Percentiles rank a stretch among this genome's conserved stretches.
These are phyloP conservation scores for Camponotus fellah DNA, from an alignment of 2,888 invertebrate species.

Conservation along the genomic window DNA sequence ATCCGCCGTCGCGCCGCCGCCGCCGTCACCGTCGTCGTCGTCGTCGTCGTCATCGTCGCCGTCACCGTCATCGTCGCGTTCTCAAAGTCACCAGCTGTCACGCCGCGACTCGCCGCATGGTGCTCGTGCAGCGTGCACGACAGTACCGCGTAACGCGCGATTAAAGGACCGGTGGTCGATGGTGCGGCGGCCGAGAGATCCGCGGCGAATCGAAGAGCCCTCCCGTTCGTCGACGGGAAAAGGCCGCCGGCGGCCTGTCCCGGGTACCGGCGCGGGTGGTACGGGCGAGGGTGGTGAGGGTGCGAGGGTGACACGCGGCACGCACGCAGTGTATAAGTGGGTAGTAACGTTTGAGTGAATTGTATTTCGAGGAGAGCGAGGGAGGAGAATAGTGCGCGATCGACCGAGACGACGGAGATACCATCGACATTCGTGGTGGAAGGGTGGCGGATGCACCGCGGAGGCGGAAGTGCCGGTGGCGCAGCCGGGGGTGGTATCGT, in stretches of 20 bases:
- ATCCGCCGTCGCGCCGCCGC: conserved; percentile 53
- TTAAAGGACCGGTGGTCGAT: conserved; percentile 50
- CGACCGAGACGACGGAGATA: conserved; percentile 47
- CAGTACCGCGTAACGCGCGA: conserved; percentile 47
- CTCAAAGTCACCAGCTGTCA: conserved; percentile 67
- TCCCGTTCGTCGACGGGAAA: conserved; percentile 56
- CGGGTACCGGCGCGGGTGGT: conserved; percentile 38
- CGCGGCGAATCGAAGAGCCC: conserved; percentile 34
- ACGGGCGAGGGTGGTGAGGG: conserved; percentile 38
- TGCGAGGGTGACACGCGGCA: conserved; percentile 39
- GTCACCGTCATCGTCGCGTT: conserved; percentile 34
- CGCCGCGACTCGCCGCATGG: conserved; percentile 62
- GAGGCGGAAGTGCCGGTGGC: conserved; percentile 79
- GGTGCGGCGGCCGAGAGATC: conserved; percentile 37
- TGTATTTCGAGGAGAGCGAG: background rate
- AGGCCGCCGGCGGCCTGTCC: conserved; percentile 55
- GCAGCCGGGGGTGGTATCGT: conserved; percentile 75
- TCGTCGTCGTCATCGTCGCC: conserved; percentile 15
- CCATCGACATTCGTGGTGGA: conserved; percentile 80
- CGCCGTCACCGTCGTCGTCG: conserved; percentile 62
- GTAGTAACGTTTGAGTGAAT: conserved; percentile 45
- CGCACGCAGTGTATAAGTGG: conserved; percentile 45
- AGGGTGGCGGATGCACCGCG: conserved; percentile 90
- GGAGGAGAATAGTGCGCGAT: conserved; percentile 25
- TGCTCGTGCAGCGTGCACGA: conserved; percentile 66